These are phyloP conservation scores for Eurois occulta DNA, from an alignment of 2,888 invertebrate genomes.

Conservation along the genomic window DNA sequence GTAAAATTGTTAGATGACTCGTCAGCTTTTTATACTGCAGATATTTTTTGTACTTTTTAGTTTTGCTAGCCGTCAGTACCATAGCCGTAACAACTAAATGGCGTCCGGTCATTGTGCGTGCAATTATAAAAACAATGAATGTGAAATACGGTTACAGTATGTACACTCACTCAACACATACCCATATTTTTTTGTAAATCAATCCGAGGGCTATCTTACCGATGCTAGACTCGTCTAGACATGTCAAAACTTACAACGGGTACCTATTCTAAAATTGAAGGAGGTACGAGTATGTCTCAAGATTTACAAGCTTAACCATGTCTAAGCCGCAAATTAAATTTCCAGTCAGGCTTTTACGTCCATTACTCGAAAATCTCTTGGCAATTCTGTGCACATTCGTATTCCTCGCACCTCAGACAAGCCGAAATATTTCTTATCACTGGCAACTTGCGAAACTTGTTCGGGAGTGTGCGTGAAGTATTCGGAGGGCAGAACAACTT, in stretches of 20 bases:
- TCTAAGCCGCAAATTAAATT: conserved; percentile 54
- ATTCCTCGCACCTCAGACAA: conserved; percentile 70
- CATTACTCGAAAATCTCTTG: conserved; percentile 60
- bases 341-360: conserved; percentile 53
- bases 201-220: background rate
- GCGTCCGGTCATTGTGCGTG: background rate
- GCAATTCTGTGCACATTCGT: conserved; percentile 67
- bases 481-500: conserved; percentile 78
- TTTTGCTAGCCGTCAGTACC: conserved; percentile 11
- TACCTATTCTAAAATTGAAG: background rate
- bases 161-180: background rate
- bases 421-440: conserved; percentile 76
- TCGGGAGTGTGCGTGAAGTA: conserved; percentile 76
- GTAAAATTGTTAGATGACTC: conserved; percentile 27
- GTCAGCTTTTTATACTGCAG: conserved; percentile 29
- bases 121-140: background rate
- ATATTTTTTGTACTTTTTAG: conserved; percentile 16
- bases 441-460: conserved; percentile 71
- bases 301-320: conserved; percentile 5
- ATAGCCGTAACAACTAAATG: conserved; percentile 8
- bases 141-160: background rate
- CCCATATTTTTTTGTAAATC: background rate
- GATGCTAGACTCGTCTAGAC: background rate
- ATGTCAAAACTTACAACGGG: background rate
- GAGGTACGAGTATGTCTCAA: background rate